Evolutionary conservation across 2,113 vertebrate species (phyloP), one percentile per base, ranked within the genome.

Genomic region (Erythrolamprus reginae): DNA sequence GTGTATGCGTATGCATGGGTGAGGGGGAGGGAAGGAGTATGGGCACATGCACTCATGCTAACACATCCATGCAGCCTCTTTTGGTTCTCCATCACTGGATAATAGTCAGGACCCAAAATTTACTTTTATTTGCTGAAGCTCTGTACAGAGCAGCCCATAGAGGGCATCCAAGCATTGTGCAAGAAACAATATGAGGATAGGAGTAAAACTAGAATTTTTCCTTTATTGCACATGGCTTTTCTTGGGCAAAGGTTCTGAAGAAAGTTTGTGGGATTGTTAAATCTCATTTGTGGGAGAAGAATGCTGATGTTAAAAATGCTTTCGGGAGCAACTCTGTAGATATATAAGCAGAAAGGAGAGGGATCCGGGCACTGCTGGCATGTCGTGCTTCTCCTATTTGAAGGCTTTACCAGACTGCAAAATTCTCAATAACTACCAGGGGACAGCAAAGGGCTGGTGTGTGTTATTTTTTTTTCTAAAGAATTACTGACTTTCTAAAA

Each of bases 151-250:
- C 58, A n/a, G 21, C 42, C 96, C 97, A 84, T 1, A 95, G 97
- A 96, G 96, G 96, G 91, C 96, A 96, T 93, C 92, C 96, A 93
- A 97, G 94, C 85, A 95, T 94, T 92, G 94, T 9, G 61, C 55
- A 88, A 93, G 90, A 51, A 38, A 2, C 51, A 82, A 17, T 24
- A 48, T 6, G 70, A 23, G 7, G 23, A 45, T 70, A 33, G 5
- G 6, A 21, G 42, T 42, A 47, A 58, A 45, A 93, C 23, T 65
- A 50, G 90, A 89, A 28, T 90, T 84, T 0, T 0, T 70, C 84
- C 28, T 47, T 92, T 90, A 90, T 93, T 89, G 87, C 55, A 92
- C 94, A 88, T 4, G 88, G 2, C 17, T 21, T 15, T 93, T 92
- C 61, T 70, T 93, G 28, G 53, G 15, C 90, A 93, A 95, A 87